phyloP scores from a whole-genome alignment of 2,113 vertebrate genomes.

The Hippocampus mohnikei region DNA sequence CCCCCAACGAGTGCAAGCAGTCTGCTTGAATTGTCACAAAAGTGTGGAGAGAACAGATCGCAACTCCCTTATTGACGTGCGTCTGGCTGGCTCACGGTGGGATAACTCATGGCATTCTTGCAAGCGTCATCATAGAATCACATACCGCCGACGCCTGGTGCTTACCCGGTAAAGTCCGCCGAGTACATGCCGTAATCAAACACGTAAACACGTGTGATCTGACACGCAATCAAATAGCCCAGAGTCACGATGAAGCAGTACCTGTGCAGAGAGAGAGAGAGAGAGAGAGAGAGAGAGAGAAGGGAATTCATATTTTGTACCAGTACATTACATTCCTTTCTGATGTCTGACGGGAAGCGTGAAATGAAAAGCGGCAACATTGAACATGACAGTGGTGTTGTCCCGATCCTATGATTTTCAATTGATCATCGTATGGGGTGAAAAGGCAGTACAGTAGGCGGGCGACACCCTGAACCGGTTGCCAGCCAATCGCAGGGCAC shows the following conservation, averaged over 20 bases:
- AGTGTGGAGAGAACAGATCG: conserved; percentile 46
- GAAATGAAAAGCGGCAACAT: background rate
- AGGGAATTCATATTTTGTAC: background rate
- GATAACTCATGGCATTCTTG: background rate
- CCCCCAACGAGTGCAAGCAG: conserved; percentile 51
- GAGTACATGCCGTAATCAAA: conserved; percentile 99
- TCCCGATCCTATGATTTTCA: too few species aligned
- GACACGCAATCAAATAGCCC: conserved; percentile 94
- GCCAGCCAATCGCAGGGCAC: too few species aligned
- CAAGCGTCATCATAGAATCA: background rate
- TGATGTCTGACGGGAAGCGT: background rate
- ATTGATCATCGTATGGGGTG: too few species aligned
- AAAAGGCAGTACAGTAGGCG: too few species aligned
- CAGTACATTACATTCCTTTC: background rate
- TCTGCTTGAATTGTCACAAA: conserved; percentile 55
- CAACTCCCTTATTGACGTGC: conserved; percentile 18
- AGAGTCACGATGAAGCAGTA: conserved; percentile 95
- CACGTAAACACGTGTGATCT: conserved; percentile 95
- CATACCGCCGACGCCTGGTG: background rate
- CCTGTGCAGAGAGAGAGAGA: conserved; percentile 69
- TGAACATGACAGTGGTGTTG: background rate
- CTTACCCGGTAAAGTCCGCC: conserved; percentile 98
- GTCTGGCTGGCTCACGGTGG: background rate
- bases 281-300: conserved; percentile 41
- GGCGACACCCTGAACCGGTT: too few species aligned